Conservation (phyloP, 2,888 invertebrate species). For the Odontomyia ornata region DNA sequence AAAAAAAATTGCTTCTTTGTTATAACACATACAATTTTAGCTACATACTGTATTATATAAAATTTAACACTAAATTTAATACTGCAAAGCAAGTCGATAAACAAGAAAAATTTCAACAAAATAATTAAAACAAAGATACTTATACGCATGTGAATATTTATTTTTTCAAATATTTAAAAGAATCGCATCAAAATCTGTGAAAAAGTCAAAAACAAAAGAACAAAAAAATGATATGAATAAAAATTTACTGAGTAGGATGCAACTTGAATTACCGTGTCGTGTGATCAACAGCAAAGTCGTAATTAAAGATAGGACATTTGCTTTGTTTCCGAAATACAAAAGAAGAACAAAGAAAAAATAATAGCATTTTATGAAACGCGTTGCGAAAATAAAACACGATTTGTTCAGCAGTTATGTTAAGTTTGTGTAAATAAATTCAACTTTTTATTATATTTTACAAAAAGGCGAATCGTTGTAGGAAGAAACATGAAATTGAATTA, state of each 20-base stretch:
- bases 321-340: neutral
- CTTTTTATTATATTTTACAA: conserved; percentile 21
- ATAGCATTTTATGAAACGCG: conserved; percentile 9
- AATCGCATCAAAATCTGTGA: conserved; percentile 12
- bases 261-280: conserved; percentile 6
- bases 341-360: neutral
- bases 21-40: conserved; percentile 57
- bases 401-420: neutral
- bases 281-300: conserved; percentile 18
- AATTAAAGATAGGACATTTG: conserved; percentile 7
- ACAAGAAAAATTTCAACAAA: conserved; percentile 42
- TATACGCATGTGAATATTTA: conserved; percentile 36
- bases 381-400: conserved; percentile 14
- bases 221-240: conserved; percentile 11
- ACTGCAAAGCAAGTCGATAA: conserved; percentile 33
- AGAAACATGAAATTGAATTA: conserved; percentile 42
- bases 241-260: neutral
- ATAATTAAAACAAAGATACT: conserved; percentile 42
- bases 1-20: conserved; percentile 61
- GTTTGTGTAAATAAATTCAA: neutral
- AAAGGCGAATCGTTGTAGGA: conserved; percentile 24
- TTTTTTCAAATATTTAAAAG: conserved; percentile 22
- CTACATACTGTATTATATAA: conserved; percentile 52
- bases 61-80: conserved; percentile 47
- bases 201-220: neutral